phyloP scores from a whole-genome alignment of 2,888 invertebrate genomes.

The Trissoscelio sp. region DNA sequence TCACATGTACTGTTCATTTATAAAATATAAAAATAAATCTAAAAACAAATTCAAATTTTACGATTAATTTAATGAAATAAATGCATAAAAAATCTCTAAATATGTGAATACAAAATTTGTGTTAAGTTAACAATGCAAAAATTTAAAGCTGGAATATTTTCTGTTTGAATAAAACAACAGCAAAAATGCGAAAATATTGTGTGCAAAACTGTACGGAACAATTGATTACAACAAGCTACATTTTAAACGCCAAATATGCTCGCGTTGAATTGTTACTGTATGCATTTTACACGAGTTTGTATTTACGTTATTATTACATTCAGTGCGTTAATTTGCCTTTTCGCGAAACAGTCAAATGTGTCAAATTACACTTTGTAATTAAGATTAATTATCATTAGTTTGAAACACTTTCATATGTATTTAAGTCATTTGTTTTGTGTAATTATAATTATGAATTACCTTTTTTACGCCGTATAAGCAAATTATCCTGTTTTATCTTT shows the following conservation, averaged over 20 bases:
- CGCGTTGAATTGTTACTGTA: not conserved
- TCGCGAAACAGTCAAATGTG: conserved; percentile 4
- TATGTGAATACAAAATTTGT: too few relatives aligned
- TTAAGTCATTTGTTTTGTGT: not conserved
- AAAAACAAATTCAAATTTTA: too few relatives aligned
- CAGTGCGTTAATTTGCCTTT: conserved; percentile 2
- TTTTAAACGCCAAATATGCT: not conserved
- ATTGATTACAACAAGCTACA: not conserved
- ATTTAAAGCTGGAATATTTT: too few relatives aligned
- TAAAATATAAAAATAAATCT: too few relatives aligned
- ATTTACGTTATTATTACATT: conserved; percentile 18
- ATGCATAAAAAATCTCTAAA: too few relatives aligned
- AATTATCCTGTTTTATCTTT: too few relatives aligned
- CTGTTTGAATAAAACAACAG: not conserved
- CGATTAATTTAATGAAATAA: too few relatives aligned
- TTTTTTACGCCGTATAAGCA: too few relatives aligned
- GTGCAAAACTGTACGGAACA: not conserved
- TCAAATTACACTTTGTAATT: conserved; percentile 10
- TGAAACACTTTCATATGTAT: not conserved
- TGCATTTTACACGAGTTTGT: not conserved
- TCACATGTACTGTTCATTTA: too few relatives aligned
- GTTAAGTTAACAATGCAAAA: too few relatives aligned
- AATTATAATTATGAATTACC: not conserved
- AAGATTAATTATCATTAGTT: conserved; percentile 5
- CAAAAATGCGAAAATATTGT: not conserved